These are phyloP conservation scores for Rynchops niger DNA, from an alignment of 2,113 vertebrate genomes.

Conservation along the genomic window DNA sequence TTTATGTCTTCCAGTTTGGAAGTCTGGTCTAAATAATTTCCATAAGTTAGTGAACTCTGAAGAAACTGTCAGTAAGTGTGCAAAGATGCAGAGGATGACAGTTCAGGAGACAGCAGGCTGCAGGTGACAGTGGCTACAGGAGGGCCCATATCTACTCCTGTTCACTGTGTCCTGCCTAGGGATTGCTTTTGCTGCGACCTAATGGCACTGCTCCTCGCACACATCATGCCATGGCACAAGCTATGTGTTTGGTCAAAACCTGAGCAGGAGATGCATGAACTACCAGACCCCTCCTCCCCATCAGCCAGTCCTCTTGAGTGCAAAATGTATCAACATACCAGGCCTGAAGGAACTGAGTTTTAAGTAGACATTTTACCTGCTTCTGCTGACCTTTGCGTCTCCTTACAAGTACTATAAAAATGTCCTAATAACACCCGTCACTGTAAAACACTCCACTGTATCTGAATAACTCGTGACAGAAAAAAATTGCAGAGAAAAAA, in stretches of 20 bases:
- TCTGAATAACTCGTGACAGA: neutral
- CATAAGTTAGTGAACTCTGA: neutral
- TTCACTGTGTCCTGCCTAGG: neutral
- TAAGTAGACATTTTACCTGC: neutral
- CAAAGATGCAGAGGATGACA: neutral
- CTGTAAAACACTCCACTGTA: neutral
- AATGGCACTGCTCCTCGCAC: neutral
- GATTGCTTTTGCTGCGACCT: neutral
- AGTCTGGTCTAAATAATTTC: neutral
- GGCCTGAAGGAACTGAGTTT: neutral
- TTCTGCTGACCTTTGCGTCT: neutral
- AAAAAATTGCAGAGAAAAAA: neutral
- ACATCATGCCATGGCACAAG: neutral
- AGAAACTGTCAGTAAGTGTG: neutral
- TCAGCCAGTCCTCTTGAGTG: neutral
- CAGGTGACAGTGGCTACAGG: neutral
- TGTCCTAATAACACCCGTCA: neutral
- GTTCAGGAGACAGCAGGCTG: neutral
- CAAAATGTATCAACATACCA: neutral
- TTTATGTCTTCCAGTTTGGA: neutral
- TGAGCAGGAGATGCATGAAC: neutral
- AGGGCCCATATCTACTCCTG: neutral
- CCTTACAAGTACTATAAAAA: neutral
- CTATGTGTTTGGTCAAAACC: neutral
- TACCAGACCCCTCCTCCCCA: neutral